Evolutionary conservation across 2,113 vertebrate species (phyloP), one percentile per base, ranked within the genome.

Genomic region (Megaceryle torquata): DNA sequence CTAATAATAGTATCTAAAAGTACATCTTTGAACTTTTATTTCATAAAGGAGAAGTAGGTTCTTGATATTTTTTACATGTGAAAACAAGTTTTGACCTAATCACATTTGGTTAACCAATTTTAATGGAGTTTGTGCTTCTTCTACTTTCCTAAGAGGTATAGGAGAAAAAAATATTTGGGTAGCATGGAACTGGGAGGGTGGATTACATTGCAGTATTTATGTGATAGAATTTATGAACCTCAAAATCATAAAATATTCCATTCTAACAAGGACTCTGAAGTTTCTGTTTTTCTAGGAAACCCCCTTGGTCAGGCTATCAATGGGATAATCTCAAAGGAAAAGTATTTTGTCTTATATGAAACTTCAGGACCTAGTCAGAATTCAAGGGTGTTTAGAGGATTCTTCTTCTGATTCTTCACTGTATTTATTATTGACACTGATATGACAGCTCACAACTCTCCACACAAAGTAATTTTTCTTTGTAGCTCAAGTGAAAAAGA

Each of bases 1-100:
- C 57, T 94, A 94, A 97, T 96, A 90, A 96, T 50, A 93, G 54
- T 48, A 70, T 68, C 37, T 95, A 60, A 89, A 83, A 95, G 44
- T 79, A 77, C 14, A 77, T 86, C 64, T 85, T 91, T 89, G 76
- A 95, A 80, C 71, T 81, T 57, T 53, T 71, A 24, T 78, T 95
- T 90, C 76, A 83, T 24, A 82, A 91, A 33, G 39, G 59, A 93
- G 85, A 50, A 93, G 63, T 60, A 84, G 74, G 46, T 82, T 53
- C 29, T 89, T 9, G 2, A 37, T 60, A 93, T 82, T 85, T 93
- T 69, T 80, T 92, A 82, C 25, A 53, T 81, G 11, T 61, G 76
- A 78, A 95, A 92, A 82, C 37, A 91, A 61, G 29, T 95, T 78
- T 93, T 93, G 76, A 93, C 91, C 82, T 88, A 65, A 88, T 79